Conservation (phyloP, 2,113 vertebrate genomes). For the Melanostigma gelatinosum region DNA sequence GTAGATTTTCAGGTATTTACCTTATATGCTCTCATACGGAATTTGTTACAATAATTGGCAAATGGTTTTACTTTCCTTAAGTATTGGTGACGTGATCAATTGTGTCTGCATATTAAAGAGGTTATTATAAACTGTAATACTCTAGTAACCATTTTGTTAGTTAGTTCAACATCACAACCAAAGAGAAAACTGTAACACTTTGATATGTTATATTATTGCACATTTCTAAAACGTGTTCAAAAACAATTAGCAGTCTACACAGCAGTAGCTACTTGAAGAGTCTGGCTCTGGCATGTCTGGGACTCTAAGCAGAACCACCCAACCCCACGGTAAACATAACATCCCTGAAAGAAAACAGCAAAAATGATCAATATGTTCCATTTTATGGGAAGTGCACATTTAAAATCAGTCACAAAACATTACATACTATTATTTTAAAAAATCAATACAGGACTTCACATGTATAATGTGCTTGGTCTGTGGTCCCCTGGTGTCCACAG, state of each 20-base stretch:
- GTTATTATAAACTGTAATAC: background rate
- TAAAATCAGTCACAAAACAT: background rate
- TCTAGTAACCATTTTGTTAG: background rate
- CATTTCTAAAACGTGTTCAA: background rate
- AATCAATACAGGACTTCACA: background rate
- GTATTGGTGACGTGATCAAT: background rate
- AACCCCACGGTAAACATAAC: conserved; percentile 25
- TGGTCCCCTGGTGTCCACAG: background rate
- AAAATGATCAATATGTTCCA: background rate
- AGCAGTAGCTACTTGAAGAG: background rate
- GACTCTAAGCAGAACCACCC: conserved; percentile 14
- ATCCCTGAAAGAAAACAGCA: background rate
- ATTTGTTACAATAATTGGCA: background rate
- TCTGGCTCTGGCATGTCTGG: background rate
- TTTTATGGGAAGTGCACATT: background rate
- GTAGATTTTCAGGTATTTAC: background rate
- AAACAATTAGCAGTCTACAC: background rate
- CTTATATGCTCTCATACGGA: background rate
- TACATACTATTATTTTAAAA: background rate
- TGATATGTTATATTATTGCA: background rate
- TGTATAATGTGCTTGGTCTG: background rate
- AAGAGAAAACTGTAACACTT: background rate
- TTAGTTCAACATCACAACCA: background rate
- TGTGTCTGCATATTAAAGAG: background rate
- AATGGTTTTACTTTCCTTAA: background rate